A percentile compares a stretch with the other conserved stretches of the same genome.
phyloP scores from a whole-genome alignment of 2,113 vertebrate species.

The Conger conger region DNA sequence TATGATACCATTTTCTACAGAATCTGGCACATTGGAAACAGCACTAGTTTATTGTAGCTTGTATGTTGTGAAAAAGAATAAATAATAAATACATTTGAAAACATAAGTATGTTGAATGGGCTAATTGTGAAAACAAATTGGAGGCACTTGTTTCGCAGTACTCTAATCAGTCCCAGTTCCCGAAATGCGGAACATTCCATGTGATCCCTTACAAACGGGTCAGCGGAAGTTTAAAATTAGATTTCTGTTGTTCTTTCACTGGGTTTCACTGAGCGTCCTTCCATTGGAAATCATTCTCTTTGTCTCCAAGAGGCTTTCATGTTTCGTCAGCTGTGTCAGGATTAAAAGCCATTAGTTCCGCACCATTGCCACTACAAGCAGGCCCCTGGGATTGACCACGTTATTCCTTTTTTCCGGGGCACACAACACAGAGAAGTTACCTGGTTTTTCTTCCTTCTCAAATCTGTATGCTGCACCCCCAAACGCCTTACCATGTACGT shows the following conservation, averaged over 20 bases:
- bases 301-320: constrained; percentile 60
- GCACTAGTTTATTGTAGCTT: too few species aligned
- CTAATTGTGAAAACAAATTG: too few species aligned
- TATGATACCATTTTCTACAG: too few species aligned
- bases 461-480: constrained; percentile 47
- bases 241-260: not conserved
- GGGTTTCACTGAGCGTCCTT: constrained; percentile 53
- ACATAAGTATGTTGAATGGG: too few species aligned
- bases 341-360: constrained; percentile 78
- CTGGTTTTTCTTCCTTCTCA: constrained; percentile 42
- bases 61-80: too few species aligned
- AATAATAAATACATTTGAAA: too few species aligned
- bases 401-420: constrained; percentile 55
- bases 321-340: constrained; percentile 72
- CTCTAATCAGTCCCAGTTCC: too few species aligned
- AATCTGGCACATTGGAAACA: too few species aligned
- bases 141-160: not conserved
- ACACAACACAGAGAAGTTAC: constrained; percentile 34
- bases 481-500: not conserved
- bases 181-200: not conserved
- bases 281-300: constrained; percentile 52
- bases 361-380: constrained; percentile 74
- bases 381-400: constrained; percentile 69
- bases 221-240: not conserved
- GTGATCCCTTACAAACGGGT: not conserved